These are phyloP conservation scores for Bombus confusus DNA, from an alignment of 1,140 invertebrate species.

Conservation along the genomic window DNA sequence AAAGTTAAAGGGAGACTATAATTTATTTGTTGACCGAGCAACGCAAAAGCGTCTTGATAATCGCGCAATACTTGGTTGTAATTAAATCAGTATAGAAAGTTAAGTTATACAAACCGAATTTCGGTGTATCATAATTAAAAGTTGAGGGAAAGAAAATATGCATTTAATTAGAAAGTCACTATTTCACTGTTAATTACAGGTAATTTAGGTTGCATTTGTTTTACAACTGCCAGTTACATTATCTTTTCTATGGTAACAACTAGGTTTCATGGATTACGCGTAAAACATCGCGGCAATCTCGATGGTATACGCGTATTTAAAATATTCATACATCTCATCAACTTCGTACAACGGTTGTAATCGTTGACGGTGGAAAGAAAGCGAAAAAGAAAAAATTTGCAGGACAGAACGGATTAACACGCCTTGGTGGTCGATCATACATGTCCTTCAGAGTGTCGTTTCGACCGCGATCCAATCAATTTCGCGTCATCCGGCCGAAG, in stretches of 20 bases:
- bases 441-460: slow-evolving; percentile 3
- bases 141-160: background rate
- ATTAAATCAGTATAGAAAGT: too few relatives aligned
- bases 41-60: too few relatives aligned
- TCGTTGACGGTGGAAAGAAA: background rate
- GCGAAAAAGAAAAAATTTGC: background rate
- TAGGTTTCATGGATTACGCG: too few relatives aligned
- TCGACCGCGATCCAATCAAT: slow-evolving; percentile 31
- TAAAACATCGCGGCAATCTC: background rate
- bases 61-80: too few relatives aligned
- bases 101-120: too few relatives aligned
- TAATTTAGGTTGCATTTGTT: background rate
- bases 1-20: too few relatives aligned
- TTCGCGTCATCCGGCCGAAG: slow-evolving; percentile 27
- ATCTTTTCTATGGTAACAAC: background rate
- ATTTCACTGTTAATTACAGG: background rate
- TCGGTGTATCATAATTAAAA: background rate
- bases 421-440: background rate
- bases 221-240: background rate
- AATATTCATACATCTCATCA: background rate
- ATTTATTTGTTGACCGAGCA: too few relatives aligned
- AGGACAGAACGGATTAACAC: background rate
- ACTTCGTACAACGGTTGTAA: background rate
- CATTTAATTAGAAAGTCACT: background rate
- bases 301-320: background rate